Percentiles rank a stretch among this genome's conserved stretches.
Evolutionary conservation across 2,888 invertebrate genomes (phyloP).

Genomic region (Ctena decussata): DNA sequence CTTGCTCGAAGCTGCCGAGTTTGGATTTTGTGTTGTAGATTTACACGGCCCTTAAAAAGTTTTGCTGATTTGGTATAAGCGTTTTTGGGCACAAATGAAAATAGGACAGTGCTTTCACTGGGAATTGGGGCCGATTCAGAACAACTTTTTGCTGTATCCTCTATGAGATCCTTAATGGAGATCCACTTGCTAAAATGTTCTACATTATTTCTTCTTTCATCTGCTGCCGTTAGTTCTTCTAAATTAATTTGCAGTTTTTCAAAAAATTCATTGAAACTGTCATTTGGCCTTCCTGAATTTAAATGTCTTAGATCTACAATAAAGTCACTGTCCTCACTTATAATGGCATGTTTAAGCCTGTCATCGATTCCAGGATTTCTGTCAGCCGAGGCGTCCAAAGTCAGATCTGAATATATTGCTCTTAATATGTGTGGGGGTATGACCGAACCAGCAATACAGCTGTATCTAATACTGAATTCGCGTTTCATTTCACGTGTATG

Average conservation of each 20-base stretch:
- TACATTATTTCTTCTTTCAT: constrained; percentile 43
- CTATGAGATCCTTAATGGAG: constrained; percentile 45
- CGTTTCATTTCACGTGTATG: constrained; percentile 48
- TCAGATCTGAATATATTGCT: neutral
- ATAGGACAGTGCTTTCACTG: constrained; percentile 51
- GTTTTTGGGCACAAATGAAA: constrained; percentile 57
- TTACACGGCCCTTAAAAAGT: constrained; percentile 44
- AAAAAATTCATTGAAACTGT: constrained; percentile 40
- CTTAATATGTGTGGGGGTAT: neutral
- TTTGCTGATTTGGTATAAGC: constrained; percentile 38
- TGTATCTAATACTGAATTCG: constrained; percentile 34
- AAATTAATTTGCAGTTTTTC: constrained; percentile 23
- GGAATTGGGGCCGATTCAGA: constrained; percentile 23
- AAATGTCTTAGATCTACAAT: constrained; percentile 35
- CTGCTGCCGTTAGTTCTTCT: constrained; percentile 40
- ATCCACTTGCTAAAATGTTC: constrained; percentile 39
- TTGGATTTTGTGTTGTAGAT: constrained; percentile 49
- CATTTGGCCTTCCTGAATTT: constrained; percentile 43
- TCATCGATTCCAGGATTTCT: neutral
- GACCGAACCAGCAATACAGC: constrained; percentile 18
- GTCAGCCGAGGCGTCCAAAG: neutral
- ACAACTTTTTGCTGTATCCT: neutral
- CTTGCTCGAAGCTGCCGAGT: constrained; percentile 44
- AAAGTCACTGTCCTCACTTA: neutral
- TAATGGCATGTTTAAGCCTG: neutral